Percentiles rank a stretch among this genome's conserved stretches.
phyloP scores from a whole-genome alignment of 2,113 vertebrate genomes.

The Oceanites oceanicus region DNA sequence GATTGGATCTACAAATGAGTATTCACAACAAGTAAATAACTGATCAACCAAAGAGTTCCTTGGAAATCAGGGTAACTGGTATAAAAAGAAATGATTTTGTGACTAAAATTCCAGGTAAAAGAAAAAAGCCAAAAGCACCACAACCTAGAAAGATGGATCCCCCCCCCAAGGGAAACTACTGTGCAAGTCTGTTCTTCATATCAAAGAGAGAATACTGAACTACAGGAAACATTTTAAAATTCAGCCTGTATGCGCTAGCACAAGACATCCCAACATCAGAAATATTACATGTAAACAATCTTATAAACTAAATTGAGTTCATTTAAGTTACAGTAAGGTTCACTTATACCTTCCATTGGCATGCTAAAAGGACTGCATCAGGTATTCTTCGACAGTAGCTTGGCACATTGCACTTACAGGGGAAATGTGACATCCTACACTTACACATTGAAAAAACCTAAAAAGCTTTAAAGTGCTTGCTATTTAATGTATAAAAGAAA shows the following conservation, averaged over 20 bases:
- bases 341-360: neutral
- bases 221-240: neutral
- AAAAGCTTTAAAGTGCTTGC: neutral
- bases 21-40: neutral
- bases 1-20: neutral
- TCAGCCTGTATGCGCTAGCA: neutral
- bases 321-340: neutral
- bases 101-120: neutral
- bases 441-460: neutral
- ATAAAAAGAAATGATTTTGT: neutral
- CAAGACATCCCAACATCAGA: neutral
- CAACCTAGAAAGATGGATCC: neutral
- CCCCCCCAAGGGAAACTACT: neutral
- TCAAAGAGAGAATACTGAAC: neutral
- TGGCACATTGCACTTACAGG: neutral
- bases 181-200: neutral
- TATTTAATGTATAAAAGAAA: conserved; percentile 54
- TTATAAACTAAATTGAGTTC: neutral
- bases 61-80: neutral
- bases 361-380: neutral
- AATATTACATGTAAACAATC: neutral
- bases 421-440: neutral
- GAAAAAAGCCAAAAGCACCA: neutral
- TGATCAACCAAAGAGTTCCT: neutral
- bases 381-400: conserved; percentile 1